These are phyloP conservation scores for Lucifuga dentata DNA, from an alignment of 2,113 vertebrate species.

Conservation along the genomic window DNA sequence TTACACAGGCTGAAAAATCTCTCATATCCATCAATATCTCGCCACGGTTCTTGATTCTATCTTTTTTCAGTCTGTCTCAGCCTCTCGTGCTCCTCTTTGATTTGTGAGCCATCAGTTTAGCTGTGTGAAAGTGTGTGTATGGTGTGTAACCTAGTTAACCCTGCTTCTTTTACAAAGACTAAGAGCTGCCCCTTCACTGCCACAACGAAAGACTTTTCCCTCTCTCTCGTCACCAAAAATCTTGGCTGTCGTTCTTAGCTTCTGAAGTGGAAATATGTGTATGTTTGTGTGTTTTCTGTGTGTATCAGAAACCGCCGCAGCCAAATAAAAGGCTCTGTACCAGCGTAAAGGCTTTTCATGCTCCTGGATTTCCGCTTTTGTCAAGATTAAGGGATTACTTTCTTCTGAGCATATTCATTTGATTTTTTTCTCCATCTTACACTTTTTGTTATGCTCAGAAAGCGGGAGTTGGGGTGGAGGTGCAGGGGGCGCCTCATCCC, in stretches of 20 bases:
- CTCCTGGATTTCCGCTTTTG: constrained; percentile 76
- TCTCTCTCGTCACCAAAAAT: constrained; percentile 45
- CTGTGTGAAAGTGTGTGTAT: constrained; percentile 41
- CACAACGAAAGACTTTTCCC: constrained; percentile 57
- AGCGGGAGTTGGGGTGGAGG: too few species aligned
- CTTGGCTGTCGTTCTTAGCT: constrained; percentile 48
- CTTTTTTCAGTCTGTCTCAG: too few species aligned
- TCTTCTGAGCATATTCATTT: constrained; percentile 73
- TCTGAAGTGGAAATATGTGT: constrained; percentile 57
- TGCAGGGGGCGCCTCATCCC: constrained; percentile 29
- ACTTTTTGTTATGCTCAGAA: constrained; percentile 51
- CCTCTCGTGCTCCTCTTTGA: not conserved
- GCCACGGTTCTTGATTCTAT: not conserved
- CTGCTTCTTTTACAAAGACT: constrained; percentile 42
- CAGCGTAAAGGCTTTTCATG: constrained; percentile 72
- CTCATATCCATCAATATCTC: not conserved
- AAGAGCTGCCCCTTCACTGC: constrained; percentile 56
- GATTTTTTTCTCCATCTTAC: constrained; percentile 50
- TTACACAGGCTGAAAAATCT: constrained; percentile 16
- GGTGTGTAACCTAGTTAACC: constrained; percentile 67
- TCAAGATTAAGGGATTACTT: constrained; percentile 81
- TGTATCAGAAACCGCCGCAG: constrained; percentile 58
- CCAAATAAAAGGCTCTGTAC: constrained; percentile 74
- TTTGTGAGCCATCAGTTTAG: not conserved
- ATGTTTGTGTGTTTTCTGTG: constrained; percentile 40